Conservation (phyloP, 2,113 vertebrate species). For the Lynx canadensis region DNA sequence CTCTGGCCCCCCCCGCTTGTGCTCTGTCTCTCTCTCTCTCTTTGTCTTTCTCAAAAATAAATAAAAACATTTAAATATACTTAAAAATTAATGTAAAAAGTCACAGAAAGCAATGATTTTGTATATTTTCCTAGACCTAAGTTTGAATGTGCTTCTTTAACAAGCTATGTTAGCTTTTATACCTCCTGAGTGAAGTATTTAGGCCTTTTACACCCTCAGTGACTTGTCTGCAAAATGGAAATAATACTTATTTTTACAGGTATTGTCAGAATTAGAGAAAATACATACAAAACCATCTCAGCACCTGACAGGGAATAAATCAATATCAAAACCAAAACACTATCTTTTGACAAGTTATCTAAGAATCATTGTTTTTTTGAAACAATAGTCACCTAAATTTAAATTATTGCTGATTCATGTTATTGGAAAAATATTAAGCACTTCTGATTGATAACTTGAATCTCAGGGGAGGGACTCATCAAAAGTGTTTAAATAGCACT, state of each 20-base stretch:
- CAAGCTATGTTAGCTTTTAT: not conserved
- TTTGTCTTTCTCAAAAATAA: too few relatives aligned
- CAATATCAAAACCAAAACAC: not conserved
- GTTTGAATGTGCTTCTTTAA: not conserved
- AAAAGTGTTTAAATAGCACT: not conserved
- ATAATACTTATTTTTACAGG: not conserved
- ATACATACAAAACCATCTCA: not conserved
- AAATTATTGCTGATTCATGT: slow-evolving; percentile 5
- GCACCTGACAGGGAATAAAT: not conserved
- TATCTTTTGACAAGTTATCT: not conserved
- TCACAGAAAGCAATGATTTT: not conserved
- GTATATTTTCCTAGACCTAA: not conserved
- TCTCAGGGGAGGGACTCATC: not conserved
- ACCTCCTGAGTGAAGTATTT: not conserved
- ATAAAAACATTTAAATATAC: not conserved
- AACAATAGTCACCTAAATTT: not conserved
- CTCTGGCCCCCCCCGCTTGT: too few relatives aligned
- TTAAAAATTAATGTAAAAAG: slow-evolving; percentile 16
- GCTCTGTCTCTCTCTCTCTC: too few relatives aligned
- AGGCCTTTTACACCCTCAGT: not conserved
- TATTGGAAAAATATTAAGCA: slow-evolving; percentile 10
- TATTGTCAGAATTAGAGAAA: not conserved
- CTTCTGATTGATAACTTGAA: not conserved
- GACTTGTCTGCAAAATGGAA: not conserved
- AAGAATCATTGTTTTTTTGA: not conserved